Evolutionary conservation across 1,140 invertebrate species (phyloP).

Genomic region (Drosophila insularis): DNA sequence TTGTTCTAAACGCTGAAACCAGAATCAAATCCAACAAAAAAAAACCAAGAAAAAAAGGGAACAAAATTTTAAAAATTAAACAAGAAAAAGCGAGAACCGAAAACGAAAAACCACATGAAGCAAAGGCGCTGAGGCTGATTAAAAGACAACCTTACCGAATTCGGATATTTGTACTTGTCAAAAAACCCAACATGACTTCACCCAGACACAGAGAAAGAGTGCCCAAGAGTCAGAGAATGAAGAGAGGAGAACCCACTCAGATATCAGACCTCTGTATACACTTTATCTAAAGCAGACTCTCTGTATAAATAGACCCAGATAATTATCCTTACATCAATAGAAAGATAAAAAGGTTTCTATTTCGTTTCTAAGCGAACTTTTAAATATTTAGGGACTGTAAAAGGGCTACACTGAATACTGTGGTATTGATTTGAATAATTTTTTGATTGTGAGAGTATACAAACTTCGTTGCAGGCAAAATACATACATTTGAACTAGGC

Average conservation of each 20-base stretch:
- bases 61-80: slow-evolving; percentile 10
- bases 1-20: slow-evolving; percentile 38
- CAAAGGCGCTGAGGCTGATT: slow-evolving; percentile 68
- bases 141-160: slow-evolving; percentile 82
- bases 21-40: not conserved
- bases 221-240: slow-evolving; percentile 5
- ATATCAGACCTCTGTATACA: not conserved
- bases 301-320: too few species aligned
- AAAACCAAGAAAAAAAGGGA: not conserved
- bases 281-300: not conserved
- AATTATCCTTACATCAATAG: too few species aligned
- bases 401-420: too few species aligned
- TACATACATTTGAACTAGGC: not conserved
- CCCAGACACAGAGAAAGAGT: slow-evolving; percentile 24
- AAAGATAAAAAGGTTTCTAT: too few species aligned
- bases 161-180: slow-evolving; percentile 81
- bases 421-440: too few species aligned
- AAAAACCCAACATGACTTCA: slow-evolving; percentile 51
- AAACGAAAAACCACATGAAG: slow-evolving; percentile 69
- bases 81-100: slow-evolving; percentile 6
- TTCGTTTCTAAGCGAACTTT: too few species aligned
- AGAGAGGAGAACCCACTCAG: not conserved
- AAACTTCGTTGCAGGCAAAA: not conserved
- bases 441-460: not conserved
- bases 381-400: too few species aligned